A percentile compares a stretch with the other conserved stretches of the same genome.
Conservation (phyloP, 1,140 invertebrate genomes). For the Brachionus calyciflorus region DNA sequence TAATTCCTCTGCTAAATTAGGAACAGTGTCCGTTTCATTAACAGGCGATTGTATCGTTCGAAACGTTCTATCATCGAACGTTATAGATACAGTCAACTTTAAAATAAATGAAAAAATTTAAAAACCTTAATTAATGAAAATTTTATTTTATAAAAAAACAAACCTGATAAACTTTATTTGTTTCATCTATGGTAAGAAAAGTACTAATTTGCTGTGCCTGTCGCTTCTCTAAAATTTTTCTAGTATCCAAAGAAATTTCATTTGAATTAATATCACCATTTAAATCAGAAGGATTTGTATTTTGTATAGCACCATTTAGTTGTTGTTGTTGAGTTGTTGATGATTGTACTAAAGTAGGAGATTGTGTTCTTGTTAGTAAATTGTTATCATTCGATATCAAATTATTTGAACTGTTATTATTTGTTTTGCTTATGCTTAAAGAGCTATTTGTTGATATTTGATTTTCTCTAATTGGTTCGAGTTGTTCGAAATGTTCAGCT, state of each 20-base stretch:
- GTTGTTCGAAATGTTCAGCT: constrained; percentile 11
- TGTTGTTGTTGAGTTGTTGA: no score
- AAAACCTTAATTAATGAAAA: no score
- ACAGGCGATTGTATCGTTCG: constrained; percentile 24
- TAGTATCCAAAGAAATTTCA: background rate
- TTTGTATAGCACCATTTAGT: constrained; percentile 1
- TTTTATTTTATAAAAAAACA: no score
- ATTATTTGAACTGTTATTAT: no score
- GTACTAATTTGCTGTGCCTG: constrained; percentile 27
- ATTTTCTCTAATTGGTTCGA: background rate
- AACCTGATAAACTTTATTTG: constrained; percentile 5
- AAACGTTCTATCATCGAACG: constrained; percentile 26
- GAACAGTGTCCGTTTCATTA: constrained; percentile 2
- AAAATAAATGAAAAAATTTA: constrained; percentile 17
- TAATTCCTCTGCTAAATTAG: constrained; percentile 26
- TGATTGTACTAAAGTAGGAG: constrained; percentile 28
- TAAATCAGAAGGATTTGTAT: background rate
- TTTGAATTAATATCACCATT: background rate
- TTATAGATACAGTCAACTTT: constrained; percentile 5
- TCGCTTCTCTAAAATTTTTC: background rate
- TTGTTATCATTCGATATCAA: no score
- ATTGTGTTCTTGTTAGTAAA: constrained; percentile 4
- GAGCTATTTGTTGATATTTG: background rate
- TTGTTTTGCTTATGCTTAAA: no score
- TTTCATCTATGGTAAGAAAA: background rate